Evolutionary conservation across 2,113 vertebrate genomes (phyloP).

Genomic region (Anguilla japonica): DNA sequence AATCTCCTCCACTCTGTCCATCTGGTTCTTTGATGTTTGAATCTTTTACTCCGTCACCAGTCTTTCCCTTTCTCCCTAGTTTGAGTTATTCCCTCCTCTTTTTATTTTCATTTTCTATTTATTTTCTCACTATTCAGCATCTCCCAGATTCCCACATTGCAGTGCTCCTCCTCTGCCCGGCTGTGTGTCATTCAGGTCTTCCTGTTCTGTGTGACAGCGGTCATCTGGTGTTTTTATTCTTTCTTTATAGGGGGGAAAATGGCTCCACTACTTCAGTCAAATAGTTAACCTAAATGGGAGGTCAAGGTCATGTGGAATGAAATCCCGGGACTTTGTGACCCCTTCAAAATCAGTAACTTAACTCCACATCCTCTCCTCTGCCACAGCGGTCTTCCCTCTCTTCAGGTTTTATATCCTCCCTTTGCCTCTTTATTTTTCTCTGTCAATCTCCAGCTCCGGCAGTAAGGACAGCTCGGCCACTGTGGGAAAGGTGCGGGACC

Average conservation of each 20-base stretch:
- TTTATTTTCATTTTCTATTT: neutral
- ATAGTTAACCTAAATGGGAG: neutral
- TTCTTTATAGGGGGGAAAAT: neutral
- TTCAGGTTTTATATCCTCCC: neutral
- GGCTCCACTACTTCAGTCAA: neutral
- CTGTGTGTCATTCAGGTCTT: neutral
- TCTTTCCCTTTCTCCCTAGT: neutral
- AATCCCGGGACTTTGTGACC: neutral
- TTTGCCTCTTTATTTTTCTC: neutral
- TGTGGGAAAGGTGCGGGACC: constrained; percentile 78
- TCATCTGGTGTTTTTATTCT: neutral
- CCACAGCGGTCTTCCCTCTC: neutral
- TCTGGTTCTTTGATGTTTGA: neutral
- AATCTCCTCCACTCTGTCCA: neutral
- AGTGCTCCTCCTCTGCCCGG: neutral
- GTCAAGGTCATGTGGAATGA: neutral
- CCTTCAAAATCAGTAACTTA: neutral
- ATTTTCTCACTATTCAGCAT: neutral
- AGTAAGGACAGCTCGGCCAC: constrained; percentile 70
- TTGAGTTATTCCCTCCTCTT: neutral
- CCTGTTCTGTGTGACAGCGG: neutral
- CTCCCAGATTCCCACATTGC: neutral
- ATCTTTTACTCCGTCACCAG: neutral
- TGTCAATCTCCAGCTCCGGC: constrained; percentile 54
- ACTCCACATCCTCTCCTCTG: neutral